Conservation (phyloP, 30 jellyfish, hydroid and myxozoan species). For the Hydractinia symbiolongicarpus region DNA sequence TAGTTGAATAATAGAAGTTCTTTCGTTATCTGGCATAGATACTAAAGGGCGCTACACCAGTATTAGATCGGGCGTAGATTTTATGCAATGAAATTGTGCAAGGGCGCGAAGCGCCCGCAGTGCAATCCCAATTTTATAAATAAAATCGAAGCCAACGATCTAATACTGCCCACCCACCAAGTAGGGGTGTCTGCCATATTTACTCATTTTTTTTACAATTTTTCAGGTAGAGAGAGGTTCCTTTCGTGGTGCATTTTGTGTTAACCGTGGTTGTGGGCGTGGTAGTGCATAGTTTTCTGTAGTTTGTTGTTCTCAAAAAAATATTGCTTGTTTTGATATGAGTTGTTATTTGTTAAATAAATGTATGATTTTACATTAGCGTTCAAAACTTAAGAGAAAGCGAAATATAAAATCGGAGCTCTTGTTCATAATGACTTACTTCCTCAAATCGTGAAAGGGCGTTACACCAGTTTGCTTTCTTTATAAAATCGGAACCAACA, state of each 20-base stretch:
- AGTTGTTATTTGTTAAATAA: too few species aligned
- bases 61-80: too few species aligned
- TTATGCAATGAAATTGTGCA: too few species aligned
- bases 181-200: neutral
- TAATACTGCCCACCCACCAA: neutral
- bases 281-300: neutral
- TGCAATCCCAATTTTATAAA: too few species aligned
- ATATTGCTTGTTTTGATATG: too few species aligned
- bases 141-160: neutral
- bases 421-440: neutral
- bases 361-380: too few species aligned
- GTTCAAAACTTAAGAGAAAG: too few species aligned
- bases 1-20: neutral
- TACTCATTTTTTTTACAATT: neutral
- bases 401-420: too few species aligned
- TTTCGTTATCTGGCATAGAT: neutral
- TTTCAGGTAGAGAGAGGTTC: neutral
- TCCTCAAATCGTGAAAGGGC: constrained; percentile 6
- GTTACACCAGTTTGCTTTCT: neutral
- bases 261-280: neutral
- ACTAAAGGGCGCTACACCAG: neutral
- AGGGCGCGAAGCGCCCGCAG: too few species aligned
- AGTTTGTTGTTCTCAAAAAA: too few species aligned
- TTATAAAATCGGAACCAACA: too few species aligned
- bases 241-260: neutral